Evolutionary conservation across 2,113 vertebrate genomes (phyloP), one percentile per base, ranked within the genome.

Genomic region (Cyrtonyx montezumae): DNA sequence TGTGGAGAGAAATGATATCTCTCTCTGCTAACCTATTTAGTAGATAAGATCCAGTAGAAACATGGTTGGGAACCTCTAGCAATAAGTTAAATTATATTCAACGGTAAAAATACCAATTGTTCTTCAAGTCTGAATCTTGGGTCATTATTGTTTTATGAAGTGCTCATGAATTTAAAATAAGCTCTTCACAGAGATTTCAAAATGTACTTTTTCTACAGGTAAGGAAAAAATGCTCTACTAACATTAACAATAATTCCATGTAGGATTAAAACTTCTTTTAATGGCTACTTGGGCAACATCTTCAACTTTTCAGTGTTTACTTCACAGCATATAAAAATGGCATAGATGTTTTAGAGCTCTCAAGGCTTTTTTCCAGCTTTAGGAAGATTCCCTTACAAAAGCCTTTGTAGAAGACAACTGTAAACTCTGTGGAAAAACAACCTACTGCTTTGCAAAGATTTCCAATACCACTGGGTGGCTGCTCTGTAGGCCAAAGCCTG

Each of bases 121-220:
- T 90, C 36, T 51, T 91, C 55, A 92, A 67, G 46, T 67, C 79
- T 93, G 82, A 75, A 65, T 85, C 68, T 40, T 78, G 37, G 58
- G n/a, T 90, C 69, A 65, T 95, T 92, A 88, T 53, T 77, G 79
- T 91, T 95, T 94, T 87, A 95, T 94, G 82, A 94, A 88, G 20
- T 8, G 9, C 59, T 89, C 82, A 83, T 87, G 43, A 87, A 94
- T 93, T 88, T 91, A 93, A 90, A 92, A 94, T 82, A 70, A 85
- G 43, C n/a, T 91, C 51, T 94, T 96, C 87, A 86, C 30, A 83
- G 76, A 84, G 82, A 94, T 85, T 90, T 90, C n/a, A 67, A 83
- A 62, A 86, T 78, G 26, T 51, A 25, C 30, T 80, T 6, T 74
- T 91, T 65, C 51, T 88, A 23, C 87, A 92, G 78, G 75, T 89